phyloP scores from a whole-genome alignment of 2,113 vertebrate genomes.

The Eubucco bourcierii region DNA sequence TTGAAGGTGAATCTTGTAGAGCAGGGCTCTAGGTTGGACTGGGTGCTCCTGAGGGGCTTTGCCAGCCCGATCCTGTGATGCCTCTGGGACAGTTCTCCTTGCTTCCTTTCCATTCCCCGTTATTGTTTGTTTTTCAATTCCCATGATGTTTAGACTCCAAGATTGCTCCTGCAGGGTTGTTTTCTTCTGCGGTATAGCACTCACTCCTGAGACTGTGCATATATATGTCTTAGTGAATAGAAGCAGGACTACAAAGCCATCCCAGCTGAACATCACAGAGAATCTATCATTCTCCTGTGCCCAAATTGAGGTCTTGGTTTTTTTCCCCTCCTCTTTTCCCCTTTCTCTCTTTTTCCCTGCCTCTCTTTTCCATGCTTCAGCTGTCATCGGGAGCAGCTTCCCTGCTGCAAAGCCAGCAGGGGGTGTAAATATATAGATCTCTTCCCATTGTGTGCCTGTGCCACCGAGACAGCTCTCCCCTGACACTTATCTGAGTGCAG shows the following conservation, averaged over 20 bases:
- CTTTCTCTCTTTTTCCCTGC: background rate
- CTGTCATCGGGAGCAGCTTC: constrained; percentile 9
- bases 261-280: background rate
- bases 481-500: constrained; percentile 60
- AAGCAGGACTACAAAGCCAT: background rate
- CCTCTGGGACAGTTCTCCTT: background rate
- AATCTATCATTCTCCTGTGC: background rate
- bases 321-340: background rate
- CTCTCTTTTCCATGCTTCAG: background rate
- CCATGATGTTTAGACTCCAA: background rate
- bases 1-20: too few species aligned
- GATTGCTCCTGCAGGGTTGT: background rate
- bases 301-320: background rate
- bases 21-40: too few species aligned
- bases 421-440: background rate
- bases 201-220: background rate
- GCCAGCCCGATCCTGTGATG: too few species aligned
- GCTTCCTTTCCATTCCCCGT: background rate
- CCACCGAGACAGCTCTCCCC: background rate
- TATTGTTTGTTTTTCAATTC: background rate
- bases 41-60: too few species aligned
- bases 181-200: background rate
- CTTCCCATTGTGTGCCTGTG: constrained; percentile 27
- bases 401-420: constrained; percentile 21
- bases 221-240: background rate